Conservation (phyloP, 2,797 vertebrate genomes). For the Oophaga sylvatica region DNA sequence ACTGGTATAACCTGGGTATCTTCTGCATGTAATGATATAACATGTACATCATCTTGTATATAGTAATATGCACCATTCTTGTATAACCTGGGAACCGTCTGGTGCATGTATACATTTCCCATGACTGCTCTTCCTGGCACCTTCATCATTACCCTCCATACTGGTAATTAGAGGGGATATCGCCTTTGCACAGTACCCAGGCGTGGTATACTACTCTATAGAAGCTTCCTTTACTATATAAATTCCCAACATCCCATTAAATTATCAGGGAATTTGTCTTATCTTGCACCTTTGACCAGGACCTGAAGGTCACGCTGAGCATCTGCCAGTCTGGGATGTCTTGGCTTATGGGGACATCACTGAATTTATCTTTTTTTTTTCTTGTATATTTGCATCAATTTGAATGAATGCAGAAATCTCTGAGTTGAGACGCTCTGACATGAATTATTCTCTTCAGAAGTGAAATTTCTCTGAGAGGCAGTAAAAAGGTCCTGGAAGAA, state of each 20-base stretch:
- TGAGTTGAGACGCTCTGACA: slow-evolving; percentile 47
- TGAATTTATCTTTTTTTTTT: neutral
- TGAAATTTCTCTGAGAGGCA: slow-evolving; percentile 52
- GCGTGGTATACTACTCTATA: too few species aligned
- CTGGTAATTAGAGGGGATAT: too few species aligned
- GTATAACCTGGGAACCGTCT: neutral
- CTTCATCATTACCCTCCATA: neutral
- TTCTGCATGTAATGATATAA: too few species aligned
- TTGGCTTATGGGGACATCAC: neutral
- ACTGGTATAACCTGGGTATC: too few species aligned
- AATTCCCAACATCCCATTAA: too few species aligned
- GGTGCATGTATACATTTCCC: neutral
- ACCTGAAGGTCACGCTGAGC: neutral
- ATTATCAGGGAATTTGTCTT: neutral
- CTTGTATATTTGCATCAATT: neutral
- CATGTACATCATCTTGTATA: neutral
- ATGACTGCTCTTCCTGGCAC: neutral
- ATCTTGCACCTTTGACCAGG: neutral
- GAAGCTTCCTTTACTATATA: too few species aligned
- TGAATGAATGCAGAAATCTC: slow-evolving; percentile 28
- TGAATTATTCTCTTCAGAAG: slow-evolving; percentile 61
- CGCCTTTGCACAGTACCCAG: too few species aligned
- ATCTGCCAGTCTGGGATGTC: neutral
- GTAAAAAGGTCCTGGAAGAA: slow-evolving; percentile 57
- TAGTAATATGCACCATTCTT: neutral